Percentiles rank a stretch among this genome's conserved stretches.
Evolutionary conservation across 1,140 invertebrate species (phyloP).

Genomic region (Diorhabda carinulata): DNA sequence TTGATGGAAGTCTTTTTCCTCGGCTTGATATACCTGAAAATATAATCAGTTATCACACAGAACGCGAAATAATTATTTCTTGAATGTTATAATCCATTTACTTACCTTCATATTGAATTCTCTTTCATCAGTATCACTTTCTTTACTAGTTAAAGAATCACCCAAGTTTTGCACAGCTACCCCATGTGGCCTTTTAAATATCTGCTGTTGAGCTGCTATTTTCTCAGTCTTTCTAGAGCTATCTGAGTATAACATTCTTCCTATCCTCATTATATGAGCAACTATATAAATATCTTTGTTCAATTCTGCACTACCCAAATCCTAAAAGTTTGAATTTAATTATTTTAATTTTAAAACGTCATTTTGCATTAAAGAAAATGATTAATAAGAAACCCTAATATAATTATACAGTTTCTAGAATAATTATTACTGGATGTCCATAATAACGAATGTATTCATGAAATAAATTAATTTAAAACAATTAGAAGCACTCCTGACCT

Average conservation of each 20-base stretch:
- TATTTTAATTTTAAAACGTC: too few species aligned
- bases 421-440: too few species aligned
- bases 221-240: constrained; percentile 63
- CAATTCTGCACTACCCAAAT: constrained; percentile 75
- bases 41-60: background rate
- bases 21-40: constrained; percentile 72
- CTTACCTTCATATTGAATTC: constrained; percentile 57
- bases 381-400: too few species aligned
- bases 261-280: constrained; percentile 83
- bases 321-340: constrained; percentile 40
- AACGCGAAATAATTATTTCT: too few species aligned
- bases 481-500: too few species aligned
- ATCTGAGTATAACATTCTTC: constrained; percentile 80
- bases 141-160: constrained; percentile 58
- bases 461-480: too few species aligned
- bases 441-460: too few species aligned
- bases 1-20: constrained; percentile 88
- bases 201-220: constrained; percentile 51
- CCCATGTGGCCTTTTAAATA: constrained; percentile 74
- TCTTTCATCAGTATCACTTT: constrained; percentile 62
- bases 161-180: constrained; percentile 71
- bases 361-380: too few species aligned
- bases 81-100: background rate
- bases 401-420: too few species aligned
- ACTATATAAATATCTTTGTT: constrained; percentile 80